Conservation (phyloP, 2,888 invertebrate species). For the Sericinus montela region DNA sequence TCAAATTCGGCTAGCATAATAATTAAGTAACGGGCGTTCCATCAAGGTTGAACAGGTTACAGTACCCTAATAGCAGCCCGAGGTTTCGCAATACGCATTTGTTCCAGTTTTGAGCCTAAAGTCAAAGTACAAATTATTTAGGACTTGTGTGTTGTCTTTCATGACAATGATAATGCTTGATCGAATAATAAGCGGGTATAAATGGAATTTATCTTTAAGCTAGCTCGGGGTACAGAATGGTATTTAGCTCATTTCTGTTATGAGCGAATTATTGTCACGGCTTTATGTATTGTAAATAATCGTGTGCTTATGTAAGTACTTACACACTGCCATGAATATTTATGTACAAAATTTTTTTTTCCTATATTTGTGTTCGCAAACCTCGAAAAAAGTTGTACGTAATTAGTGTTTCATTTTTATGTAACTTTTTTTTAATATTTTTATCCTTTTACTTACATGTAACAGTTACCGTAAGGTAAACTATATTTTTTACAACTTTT, state of each 20-base stretch:
- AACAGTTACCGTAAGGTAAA: too few relatives aligned
- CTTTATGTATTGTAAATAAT: slow-evolving; percentile 14
- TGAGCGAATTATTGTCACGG: slow-evolving; percentile 41
- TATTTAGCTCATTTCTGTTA: slow-evolving; percentile 15
- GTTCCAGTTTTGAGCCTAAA: slow-evolving; percentile 64
- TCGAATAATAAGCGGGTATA: slow-evolving; percentile 42
- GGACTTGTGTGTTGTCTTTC: slow-evolving; percentile 53
- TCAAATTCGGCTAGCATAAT: slow-evolving; percentile 67
- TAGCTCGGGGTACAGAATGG: slow-evolving; percentile 8
- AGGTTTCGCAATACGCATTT: slow-evolving; percentile 41
- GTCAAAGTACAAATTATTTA: slow-evolving; percentile 70
- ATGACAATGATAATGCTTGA: slow-evolving; percentile 52
- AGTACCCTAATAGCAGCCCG: slow-evolving; percentile 60
- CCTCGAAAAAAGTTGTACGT: too few relatives aligned
- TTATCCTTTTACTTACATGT: too few relatives aligned
- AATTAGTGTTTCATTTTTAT: too few relatives aligned
- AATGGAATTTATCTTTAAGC: slow-evolving; percentile 40
- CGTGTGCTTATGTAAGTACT: too few relatives aligned
- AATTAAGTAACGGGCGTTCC: slow-evolving; percentile 75
- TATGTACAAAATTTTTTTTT: too few relatives aligned
- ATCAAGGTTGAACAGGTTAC: slow-evolving; percentile 63
- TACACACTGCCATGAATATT: too few relatives aligned
- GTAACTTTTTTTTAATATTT: too few relatives aligned
- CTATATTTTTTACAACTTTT: too few relatives aligned
- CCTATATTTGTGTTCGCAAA: too few relatives aligned